Conservation (phyloP, 2,113 vertebrate genomes). For the Xiphorhynchus elegans region DNA sequence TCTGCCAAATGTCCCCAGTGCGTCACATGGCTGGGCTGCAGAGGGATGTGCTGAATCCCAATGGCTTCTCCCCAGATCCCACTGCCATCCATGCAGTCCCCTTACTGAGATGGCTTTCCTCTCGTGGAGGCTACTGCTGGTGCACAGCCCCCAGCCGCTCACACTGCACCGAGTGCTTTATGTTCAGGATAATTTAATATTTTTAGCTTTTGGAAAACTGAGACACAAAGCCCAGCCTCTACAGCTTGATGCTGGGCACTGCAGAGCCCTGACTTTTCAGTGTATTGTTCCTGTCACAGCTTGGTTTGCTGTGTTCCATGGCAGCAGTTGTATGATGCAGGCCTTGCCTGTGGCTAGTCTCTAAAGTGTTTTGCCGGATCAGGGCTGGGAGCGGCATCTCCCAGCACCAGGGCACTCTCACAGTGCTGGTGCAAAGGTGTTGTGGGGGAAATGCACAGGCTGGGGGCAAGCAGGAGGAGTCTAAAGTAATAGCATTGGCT, state of each 20-base stretch:
- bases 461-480: background rate
- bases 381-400: background rate
- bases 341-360: background rate
- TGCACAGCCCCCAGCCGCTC: background rate
- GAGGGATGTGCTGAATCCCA: background rate
- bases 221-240: background rate
- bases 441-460: background rate
- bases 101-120: background rate
- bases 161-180: background rate
- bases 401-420: fast-evolving
- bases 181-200: background rate
- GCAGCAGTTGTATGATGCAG: background rate
- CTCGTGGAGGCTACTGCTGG: background rate
- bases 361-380: background rate
- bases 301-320: background rate
- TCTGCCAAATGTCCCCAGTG: background rate
- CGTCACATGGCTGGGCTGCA: background rate
- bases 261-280: background rate
- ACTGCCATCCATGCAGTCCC: background rate
- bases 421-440: background rate
- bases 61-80: background rate
- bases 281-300: background rate
- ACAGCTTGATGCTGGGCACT: fast-evolving
- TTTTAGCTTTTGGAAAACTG: background rate
- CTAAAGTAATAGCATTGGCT: background rate